These are phyloP conservation scores for Sphaeridia pumilis DNA, from an alignment of 2,888 invertebrate species.

Conservation along the genomic window DNA sequence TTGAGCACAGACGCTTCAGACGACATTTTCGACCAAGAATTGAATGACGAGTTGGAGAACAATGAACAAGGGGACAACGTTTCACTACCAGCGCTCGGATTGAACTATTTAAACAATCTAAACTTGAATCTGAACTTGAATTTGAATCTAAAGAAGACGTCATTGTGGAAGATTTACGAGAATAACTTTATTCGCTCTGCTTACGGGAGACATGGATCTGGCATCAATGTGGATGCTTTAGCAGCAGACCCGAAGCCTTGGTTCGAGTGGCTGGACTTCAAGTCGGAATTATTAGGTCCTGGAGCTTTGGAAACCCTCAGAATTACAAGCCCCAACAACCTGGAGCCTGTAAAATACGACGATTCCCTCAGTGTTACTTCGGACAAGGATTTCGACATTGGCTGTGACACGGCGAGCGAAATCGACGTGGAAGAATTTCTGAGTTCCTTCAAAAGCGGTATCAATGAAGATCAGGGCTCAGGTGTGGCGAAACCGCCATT, in stretches of 20 bases:
- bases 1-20: constrained; percentile 8
- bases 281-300: constrained; percentile 11
- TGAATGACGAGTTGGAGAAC: constrained; percentile 17
- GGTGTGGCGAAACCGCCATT: constrained; percentile 3
- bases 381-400: constrained; percentile 1
- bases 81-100: constrained; percentile 25
- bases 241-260: constrained; percentile 11
- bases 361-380: constrained; percentile 11
- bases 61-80: constrained; percentile 21
- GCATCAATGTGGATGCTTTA: not conserved
- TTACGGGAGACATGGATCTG: not conserved
- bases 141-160: constrained; percentile 27
- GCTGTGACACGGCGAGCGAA: constrained; percentile 1
- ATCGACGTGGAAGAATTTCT: constrained; percentile 22
- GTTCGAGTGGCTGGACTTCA: constrained; percentile 16
- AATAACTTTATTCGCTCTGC: constrained; percentile 19
- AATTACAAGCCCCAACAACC: constrained; percentile 10
- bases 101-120: constrained; percentile 31
- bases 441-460: constrained; percentile 16
- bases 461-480: not conserved
- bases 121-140: constrained; percentile 29
- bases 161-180: constrained; percentile 33
- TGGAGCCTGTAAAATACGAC: constrained; percentile 10
- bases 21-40: constrained; percentile 15
- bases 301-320: constrained; percentile 11